These are phyloP conservation scores for Microplitis deprimator DNA, from an alignment of 2,888 invertebrate genomes.

Conservation along the genomic window DNA sequence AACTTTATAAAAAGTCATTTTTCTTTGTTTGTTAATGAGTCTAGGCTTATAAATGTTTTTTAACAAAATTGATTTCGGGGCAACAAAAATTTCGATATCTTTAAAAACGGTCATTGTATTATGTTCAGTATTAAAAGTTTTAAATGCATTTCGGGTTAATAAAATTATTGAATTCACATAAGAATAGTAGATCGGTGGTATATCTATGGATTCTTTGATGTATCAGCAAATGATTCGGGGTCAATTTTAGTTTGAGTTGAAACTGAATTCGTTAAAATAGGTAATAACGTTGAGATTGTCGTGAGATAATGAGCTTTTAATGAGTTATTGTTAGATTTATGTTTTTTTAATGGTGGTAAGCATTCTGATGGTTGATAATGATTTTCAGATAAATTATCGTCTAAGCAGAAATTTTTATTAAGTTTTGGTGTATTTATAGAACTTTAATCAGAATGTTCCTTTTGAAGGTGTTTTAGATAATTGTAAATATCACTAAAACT, in stretches of 20 bases:
- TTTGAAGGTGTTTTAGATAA: background rate
- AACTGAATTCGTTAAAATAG: conserved; percentile 1
- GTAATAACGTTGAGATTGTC: background rate
- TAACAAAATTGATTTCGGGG: background rate
- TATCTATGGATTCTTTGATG: background rate
- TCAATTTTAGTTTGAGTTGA: background rate
- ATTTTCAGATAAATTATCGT: background rate
- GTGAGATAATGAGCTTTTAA: background rate
- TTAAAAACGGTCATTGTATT: background rate
- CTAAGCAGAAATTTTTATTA: background rate
- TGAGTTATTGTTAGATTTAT: background rate
- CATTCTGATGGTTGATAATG: background rate
- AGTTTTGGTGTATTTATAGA: background rate
- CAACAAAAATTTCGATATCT: background rate
- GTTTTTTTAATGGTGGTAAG: background rate
- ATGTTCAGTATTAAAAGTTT: background rate
- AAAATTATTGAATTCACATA: background rate
- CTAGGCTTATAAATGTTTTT: background rate
- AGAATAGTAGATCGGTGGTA: background rate
- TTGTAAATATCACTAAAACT: conserved; percentile 2
- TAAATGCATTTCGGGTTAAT: background rate
- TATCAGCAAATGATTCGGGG: background rate
- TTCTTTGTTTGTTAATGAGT: background rate
- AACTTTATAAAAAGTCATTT: conserved; percentile 6
- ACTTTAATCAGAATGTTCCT: background rate